A percentile compares a stretch with the other conserved stretches of the same genome.
Conservation (phyloP, 2,888 invertebrate genomes). For the Pristionchus maxplancki region DNA sequence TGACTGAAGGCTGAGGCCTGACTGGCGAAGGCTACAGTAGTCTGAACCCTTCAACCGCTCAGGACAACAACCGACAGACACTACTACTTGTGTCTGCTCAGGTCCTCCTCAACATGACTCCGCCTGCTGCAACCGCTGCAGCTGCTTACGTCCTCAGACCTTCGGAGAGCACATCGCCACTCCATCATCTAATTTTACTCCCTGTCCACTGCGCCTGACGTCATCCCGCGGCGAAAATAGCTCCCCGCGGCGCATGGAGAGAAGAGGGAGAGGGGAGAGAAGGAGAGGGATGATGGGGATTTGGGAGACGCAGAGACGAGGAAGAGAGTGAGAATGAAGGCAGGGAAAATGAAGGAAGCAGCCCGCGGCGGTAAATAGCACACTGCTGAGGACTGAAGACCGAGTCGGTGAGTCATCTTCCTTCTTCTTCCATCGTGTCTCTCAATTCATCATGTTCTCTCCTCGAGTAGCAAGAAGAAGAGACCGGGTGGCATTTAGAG, state of each 20-base stretch:
- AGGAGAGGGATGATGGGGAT: neutral
- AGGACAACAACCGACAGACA: neutral
- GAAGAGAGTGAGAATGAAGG: neutral
- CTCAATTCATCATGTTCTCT: neutral
- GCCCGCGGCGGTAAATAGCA: neutral
- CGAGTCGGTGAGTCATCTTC: neutral
- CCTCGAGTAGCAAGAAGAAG: neutral
- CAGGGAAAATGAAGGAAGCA: neutral
- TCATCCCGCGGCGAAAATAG: slow-evolving; percentile 40
- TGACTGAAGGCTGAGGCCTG: neutral
- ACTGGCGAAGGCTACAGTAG: neutral
- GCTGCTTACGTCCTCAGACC: neutral
- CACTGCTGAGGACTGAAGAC: neutral
- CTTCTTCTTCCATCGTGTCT: neutral
- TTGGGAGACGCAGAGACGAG: slow-evolving; percentile 36
- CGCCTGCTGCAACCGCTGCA: neutral
- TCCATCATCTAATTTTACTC: slow-evolving; percentile 8
- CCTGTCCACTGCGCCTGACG: neutral
- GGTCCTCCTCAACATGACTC: neutral
- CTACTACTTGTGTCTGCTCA: neutral
- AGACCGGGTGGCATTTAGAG: neutral
- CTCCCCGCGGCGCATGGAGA: neutral
- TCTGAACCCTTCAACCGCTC: neutral
- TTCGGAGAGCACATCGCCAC: neutral
- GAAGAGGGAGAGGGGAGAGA: slow-evolving; percentile 29